Evolutionary conservation across 2,888 invertebrate species (phyloP).

Genomic region (Microctonus brassicae): DNA sequence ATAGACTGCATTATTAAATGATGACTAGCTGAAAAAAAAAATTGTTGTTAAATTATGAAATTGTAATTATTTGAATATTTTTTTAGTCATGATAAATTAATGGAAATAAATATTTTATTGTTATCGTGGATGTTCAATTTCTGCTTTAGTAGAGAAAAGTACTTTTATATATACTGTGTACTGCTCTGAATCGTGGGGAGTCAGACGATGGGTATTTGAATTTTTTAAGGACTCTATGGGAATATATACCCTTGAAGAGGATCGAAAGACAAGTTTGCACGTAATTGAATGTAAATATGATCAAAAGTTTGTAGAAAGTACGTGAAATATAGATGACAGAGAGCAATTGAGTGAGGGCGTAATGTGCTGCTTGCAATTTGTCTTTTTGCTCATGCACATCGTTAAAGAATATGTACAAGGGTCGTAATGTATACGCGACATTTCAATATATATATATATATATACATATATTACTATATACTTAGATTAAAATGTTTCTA

Average conservation of each 20-base stretch:
- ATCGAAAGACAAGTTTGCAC: constrained; percentile 36
- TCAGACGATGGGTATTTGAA: constrained; percentile 20
- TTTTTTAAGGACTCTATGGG: constrained; percentile 9
- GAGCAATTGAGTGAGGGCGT: constrained; percentile 35
- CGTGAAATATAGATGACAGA: constrained; percentile 57
- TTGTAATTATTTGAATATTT: no score
- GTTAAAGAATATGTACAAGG: constrained; percentile 2
- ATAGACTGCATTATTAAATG: no score
- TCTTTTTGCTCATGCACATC: constrained; percentile 10
- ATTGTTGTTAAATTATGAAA: no score
- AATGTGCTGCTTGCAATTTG: constrained; percentile 26
- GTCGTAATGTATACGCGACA: neutral
- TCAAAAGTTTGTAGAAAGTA: constrained; percentile 55
- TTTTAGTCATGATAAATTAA: neutral
- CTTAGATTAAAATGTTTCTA: constrained; percentile 2
- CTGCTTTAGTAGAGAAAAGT: neutral
- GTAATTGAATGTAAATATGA: constrained; percentile 62
- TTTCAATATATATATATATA: neutral
- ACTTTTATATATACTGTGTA: no score
- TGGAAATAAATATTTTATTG: constrained; percentile 7
- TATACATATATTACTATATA: neutral
- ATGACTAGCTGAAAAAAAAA: no score
- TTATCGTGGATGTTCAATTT: neutral
- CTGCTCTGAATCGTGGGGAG: neutral
- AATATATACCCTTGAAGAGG: neutral